Evolutionary conservation across 1,140 invertebrate genomes (phyloP).

Genomic region (Sitophilus oryzae): DNA sequence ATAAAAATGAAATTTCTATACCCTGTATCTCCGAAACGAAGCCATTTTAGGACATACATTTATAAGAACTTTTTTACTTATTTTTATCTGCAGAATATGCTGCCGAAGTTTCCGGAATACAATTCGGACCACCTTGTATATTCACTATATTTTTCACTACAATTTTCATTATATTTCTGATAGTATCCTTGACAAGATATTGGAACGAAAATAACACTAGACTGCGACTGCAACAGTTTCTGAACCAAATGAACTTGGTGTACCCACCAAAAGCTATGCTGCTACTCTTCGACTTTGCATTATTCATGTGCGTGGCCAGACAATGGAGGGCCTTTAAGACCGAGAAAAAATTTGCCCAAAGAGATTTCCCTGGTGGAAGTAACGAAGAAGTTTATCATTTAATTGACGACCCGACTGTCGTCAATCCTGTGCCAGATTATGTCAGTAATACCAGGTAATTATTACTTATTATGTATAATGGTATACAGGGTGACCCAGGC

Average conservation of each 20-base stretch:
- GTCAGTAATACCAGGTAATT: conserved; percentile 14
- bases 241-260: conserved; percentile 11
- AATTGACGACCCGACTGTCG: conserved; percentile 2
- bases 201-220: conserved; percentile 13
- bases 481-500: too few relatives aligned
- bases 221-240: conserved; percentile 14
- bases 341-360: not conserved
- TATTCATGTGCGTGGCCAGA: conserved; percentile 2
- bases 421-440: conserved; percentile 22
- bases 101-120: too few relatives aligned
- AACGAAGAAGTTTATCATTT: conserved; percentile 11
- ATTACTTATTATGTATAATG: not conserved
- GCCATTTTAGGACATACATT: too few relatives aligned
- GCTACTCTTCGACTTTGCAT: conserved; percentile 9
- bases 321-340: conserved; percentile 14
- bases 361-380: not conserved
- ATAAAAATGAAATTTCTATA: too few relatives aligned
- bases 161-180: too few relatives aligned
- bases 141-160: too few relatives aligned
- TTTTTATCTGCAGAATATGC: too few relatives aligned
- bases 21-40: too few relatives aligned
- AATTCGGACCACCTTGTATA: too few relatives aligned
- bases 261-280: conserved; percentile 12
- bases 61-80: too few relatives aligned
- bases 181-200: conserved; percentile 3